Evolutionary conservation across 2,888 invertebrate genomes (phyloP).

Genomic region (Cetonia aurata): DNA sequence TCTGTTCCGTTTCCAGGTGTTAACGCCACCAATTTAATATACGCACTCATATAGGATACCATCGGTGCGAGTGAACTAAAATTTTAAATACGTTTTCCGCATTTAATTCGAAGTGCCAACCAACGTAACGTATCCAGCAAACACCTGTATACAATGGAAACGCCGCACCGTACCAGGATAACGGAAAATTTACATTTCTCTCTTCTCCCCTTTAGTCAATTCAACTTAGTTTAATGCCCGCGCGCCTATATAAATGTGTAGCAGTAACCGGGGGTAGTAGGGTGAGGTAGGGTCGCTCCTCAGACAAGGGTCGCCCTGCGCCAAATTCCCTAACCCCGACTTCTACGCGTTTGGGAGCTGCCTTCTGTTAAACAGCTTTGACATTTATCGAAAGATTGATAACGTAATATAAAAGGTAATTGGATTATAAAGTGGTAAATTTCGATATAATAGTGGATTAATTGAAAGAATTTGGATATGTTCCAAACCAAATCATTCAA

Average conservation of each 20-base stretch:
- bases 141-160: conserved; percentile 54
- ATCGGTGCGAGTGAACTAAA: conserved; percentile 3
- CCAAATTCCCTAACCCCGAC: conserved; percentile 19
- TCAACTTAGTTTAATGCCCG: conserved; percentile 55
- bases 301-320: conserved; percentile 1
- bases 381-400: conserved; percentile 14
- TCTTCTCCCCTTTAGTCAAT: conserved; percentile 50
- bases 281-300: not conserved
- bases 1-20: no score
- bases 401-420: conserved; percentile 18
- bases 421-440: conserved; percentile 10
- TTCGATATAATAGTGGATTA: not conserved
- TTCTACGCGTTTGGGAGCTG: not conserved
- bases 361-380: conserved; percentile 6
- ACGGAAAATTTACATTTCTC: conserved; percentile 53
- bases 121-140: conserved; percentile 31
- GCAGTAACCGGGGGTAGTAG: conserved; percentile 40
- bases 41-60: not conserved
- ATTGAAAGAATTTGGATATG: no score
- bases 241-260: conserved; percentile 34
- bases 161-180: conserved; percentile 44
- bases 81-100: conserved; percentile 27
- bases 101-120: conserved; percentile 17
- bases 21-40: no score
- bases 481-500: no score